These are phyloP conservation scores for Thera britannica DNA, from an alignment of 2,888 invertebrate genomes.

Conservation along the genomic window DNA sequence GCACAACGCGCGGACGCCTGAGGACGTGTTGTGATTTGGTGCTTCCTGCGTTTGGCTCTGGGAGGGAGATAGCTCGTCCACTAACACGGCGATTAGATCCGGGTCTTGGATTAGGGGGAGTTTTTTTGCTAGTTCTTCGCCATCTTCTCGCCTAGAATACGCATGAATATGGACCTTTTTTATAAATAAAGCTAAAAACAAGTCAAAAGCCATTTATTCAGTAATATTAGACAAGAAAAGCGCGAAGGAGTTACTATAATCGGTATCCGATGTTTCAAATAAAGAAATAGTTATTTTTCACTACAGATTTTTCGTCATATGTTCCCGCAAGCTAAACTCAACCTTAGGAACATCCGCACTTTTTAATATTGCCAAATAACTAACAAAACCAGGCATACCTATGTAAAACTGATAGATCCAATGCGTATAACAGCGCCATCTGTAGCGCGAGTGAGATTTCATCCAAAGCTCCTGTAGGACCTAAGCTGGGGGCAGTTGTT, in stretches of 20 bases:
- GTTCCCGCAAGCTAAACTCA: no score
- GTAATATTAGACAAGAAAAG: no score
- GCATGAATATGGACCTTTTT: not conserved
- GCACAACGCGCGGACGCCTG: slow-evolving; percentile 65
- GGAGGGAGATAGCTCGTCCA: slow-evolving; percentile 77
- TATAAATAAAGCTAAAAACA: no score
- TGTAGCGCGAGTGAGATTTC: slow-evolving; percentile 91
- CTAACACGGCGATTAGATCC: slow-evolving; percentile 81
- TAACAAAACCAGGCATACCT: slow-evolving; percentile 51
- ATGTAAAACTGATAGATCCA: slow-evolving; percentile 92
- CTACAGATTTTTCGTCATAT: no score
- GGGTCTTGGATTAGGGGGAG: slow-evolving; percentile 87
- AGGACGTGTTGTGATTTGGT: slow-evolving; percentile 30
- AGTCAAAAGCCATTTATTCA: no score
- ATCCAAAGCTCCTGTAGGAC: slow-evolving; percentile 89
- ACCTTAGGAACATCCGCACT: no score
- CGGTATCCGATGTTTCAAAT: no score
- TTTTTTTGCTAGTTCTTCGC: slow-evolving; percentile 88
- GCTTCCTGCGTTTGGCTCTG: slow-evolving; percentile 45
- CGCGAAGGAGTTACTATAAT: no score
- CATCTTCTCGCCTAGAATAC: slow-evolving; percentile 86
- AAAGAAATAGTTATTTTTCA: no score
- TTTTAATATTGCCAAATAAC: not conserved
- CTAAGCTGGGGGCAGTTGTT: slow-evolving; percentile 66
- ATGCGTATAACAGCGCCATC: slow-evolving; percentile 92